phyloP scores from a whole-genome alignment of 2,888 invertebrate genomes.

The Sympetrum striolatum region DNA sequence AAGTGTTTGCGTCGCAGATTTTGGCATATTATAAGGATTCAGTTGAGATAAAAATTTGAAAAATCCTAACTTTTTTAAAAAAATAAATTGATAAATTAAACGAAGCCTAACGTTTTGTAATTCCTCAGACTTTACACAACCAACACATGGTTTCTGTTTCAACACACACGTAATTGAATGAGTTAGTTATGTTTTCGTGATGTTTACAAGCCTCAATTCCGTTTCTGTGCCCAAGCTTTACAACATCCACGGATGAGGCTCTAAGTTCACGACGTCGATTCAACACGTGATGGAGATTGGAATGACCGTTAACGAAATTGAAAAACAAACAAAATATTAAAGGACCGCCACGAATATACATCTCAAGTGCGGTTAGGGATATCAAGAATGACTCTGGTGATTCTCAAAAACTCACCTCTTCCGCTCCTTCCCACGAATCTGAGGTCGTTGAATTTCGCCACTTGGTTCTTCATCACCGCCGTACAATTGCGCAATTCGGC shows the following conservation, averaged over 20 bases:
- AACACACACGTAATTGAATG: too few relatives aligned
- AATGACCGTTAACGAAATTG: not conserved
- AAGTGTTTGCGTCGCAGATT: too few relatives aligned
- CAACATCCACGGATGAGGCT: not conserved
- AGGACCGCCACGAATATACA: not conserved
- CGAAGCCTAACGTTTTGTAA: too few relatives aligned
- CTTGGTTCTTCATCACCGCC: slow-evolving; percentile 95
- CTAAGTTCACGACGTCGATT: not conserved
- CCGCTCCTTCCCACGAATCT: slow-evolving; percentile 97
- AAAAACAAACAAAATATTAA: not conserved
- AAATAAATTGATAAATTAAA: too few relatives aligned
- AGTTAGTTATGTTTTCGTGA: too few relatives aligned
- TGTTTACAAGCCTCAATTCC: not conserved
- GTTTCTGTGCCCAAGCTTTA: not conserved
- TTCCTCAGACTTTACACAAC: too few relatives aligned
- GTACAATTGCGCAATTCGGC: slow-evolving; percentile 92
- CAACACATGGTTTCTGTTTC: too few relatives aligned
- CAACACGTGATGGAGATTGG: not conserved
- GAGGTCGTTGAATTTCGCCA: slow-evolving; percentile 97
- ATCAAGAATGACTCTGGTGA: too few relatives aligned
- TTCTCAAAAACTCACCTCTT: slow-evolving; percentile 74
- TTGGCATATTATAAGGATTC: too few relatives aligned
- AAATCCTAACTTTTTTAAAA: too few relatives aligned
- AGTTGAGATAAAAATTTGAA: too few relatives aligned
- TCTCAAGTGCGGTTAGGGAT: not conserved